A percentile compares a stretch with the other conserved stretches of the same genome.
Evolutionary conservation across 2,113 vertebrate genomes (phyloP).

Genomic region (Ceuthmochares aereus): DNA sequence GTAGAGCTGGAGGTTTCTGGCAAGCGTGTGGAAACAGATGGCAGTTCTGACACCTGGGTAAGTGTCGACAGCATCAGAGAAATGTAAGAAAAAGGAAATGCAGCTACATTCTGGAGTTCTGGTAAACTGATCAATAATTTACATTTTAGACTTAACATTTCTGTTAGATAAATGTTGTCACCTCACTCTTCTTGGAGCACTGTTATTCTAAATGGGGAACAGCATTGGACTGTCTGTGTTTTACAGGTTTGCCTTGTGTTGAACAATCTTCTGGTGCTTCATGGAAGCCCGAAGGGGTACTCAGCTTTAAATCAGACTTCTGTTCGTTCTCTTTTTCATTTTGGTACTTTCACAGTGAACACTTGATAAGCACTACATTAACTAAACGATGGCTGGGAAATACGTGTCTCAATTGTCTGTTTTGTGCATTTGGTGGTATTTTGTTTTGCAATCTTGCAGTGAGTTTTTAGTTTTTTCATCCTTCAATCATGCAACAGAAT

Average conservation of each 20-base stretch:
- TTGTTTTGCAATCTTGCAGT: neutral
- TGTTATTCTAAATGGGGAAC: constrained; percentile 18
- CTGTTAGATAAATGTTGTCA: constrained; percentile 2
- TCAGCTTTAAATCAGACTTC: neutral
- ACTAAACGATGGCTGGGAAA: neutral
- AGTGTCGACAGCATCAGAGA: constrained; percentile 39
- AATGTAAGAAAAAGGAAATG: constrained; percentile 34
- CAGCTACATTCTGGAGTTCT: constrained; percentile 41
- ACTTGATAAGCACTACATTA: neutral
- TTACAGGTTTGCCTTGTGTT: neutral
- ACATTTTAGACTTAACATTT: constrained; percentile 19
- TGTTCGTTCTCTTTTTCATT: neutral
- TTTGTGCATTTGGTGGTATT: neutral
- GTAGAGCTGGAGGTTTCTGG: neutral
- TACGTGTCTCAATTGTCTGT: neutral
- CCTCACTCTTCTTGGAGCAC: neutral
- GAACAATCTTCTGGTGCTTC: neutral
- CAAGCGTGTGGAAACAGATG: neutral
- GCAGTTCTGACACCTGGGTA: constrained; percentile 47
- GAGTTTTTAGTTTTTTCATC: neutral
- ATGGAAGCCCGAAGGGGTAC: neutral
- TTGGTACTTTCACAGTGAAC: neutral
- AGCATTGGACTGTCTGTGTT: neutral
- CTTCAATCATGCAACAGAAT: neutral
- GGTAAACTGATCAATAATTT: constrained; percentile 67